Evolutionary conservation across 2,797 vertebrate species (phyloP).

Genomic region (Myotis daubentonii): DNA sequence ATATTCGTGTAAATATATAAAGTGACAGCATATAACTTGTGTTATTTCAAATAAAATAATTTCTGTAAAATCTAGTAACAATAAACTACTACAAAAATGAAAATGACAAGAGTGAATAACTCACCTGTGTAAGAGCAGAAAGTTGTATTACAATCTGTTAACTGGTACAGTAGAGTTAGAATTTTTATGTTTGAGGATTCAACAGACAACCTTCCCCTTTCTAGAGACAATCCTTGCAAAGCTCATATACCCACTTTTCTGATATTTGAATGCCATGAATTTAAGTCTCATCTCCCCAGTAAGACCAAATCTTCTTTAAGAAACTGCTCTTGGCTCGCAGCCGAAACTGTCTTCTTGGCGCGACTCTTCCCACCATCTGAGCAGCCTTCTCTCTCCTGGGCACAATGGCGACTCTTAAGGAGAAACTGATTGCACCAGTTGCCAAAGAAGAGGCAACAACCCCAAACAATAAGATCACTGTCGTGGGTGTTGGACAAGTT

Average conservation of each 20-base stretch:
- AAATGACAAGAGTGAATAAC: not conserved
- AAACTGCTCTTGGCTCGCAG: no score
- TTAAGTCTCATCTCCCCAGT: not conserved
- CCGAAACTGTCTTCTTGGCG: no score
- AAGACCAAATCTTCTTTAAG: not conserved
- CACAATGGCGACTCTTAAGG: constrained; percentile 92
- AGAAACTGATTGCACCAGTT: constrained; percentile 91
- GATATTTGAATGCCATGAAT: not conserved
- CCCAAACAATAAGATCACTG: constrained; percentile 94
- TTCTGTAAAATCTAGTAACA: not conserved
- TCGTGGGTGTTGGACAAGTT: constrained; percentile 96
- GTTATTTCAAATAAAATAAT: not conserved
- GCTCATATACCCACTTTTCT: not conserved
- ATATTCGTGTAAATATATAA: not conserved
- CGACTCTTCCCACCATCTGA: no score
- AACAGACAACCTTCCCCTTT: not conserved
- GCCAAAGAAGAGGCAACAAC: constrained; percentile 61
- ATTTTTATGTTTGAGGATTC: not conserved
- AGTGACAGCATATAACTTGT: not conserved
- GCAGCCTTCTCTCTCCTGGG: no score
- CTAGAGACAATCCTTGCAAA: not conserved
- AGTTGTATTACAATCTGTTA: not conserved
- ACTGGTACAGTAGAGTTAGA: not conserved
- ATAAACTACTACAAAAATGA: not conserved
- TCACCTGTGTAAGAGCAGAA: not conserved